phyloP scores from a whole-genome alignment of 1,140 invertebrate species.

The Rhizoglyphus robini region DNA sequence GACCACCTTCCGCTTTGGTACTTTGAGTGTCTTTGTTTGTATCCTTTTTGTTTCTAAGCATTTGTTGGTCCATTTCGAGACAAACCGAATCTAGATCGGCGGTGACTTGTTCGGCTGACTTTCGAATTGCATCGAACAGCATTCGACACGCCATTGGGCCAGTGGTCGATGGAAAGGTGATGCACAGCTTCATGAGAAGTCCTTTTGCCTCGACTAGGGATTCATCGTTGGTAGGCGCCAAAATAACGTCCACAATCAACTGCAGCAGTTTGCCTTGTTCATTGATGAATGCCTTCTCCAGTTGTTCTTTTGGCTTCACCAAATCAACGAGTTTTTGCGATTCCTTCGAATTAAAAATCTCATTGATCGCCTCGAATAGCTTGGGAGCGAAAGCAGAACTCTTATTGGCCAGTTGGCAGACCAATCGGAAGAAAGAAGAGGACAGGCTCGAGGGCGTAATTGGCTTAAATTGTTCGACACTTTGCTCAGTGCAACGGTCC shows the following conservation, averaged over 20 bases:
- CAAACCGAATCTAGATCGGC: too few species aligned
- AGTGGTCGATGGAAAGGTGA: slow-evolving; percentile 53
- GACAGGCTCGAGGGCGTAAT: too few species aligned
- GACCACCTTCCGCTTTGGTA: slow-evolving; percentile 29
- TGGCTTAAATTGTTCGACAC: too few species aligned
- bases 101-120: too few species aligned
- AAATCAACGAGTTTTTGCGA: too few species aligned
- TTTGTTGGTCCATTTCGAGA: too few species aligned
- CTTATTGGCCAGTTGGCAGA: too few species aligned
- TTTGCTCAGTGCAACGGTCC: too few species aligned
- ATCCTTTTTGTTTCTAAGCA: slow-evolving; percentile 55
- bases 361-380: too few species aligned
- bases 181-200: slow-evolving; percentile 55
- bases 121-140: slow-evolving; percentile 53
- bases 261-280: slow-evolving; percentile 50
- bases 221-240: slow-evolving; percentile 68
- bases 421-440: too few species aligned
- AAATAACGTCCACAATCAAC: slow-evolving; percentile 55
- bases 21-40: slow-evolving; percentile 42
- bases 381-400: too few species aligned
- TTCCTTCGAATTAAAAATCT: too few species aligned
- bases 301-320: not conserved
- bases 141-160: slow-evolving; percentile 48
- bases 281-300: slow-evolving; percentile 36
- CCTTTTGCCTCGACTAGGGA: slow-evolving; percentile 67